Evolutionary conservation across 2,888 invertebrate genomes (phyloP).

Genomic region (Cynaeus angustus): DNA sequence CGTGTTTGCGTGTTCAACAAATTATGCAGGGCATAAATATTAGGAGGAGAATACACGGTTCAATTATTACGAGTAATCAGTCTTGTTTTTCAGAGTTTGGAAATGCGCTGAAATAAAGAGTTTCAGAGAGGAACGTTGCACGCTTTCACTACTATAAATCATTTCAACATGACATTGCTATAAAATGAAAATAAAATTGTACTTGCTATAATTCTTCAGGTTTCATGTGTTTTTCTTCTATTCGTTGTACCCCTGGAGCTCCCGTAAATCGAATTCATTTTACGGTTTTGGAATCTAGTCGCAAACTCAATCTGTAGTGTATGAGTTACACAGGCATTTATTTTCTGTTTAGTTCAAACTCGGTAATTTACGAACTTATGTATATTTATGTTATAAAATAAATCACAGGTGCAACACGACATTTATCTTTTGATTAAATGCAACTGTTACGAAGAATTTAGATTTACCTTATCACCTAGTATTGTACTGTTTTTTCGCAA

Average conservation of each 20-base stretch:
- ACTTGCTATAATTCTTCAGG: conserved; percentile 62
- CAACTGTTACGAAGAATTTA: background rate
- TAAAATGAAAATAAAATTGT: conserved; percentile 65
- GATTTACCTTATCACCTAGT: background rate
- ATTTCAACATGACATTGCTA: conserved; percentile 62
- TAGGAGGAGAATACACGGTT: conserved; percentile 48
- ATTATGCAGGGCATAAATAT: conserved; percentile 29
- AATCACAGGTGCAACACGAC: background rate
- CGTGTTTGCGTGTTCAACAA: conserved; percentile 31
- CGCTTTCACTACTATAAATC: conserved; percentile 62
- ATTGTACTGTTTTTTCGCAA: background rate
- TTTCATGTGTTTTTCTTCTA: conserved; percentile 51
- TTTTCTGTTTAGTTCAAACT: background rate
- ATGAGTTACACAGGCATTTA: background rate
- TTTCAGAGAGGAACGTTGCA: conserved; percentile 59
- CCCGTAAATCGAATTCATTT: conserved; percentile 20
- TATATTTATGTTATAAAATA: background rate
- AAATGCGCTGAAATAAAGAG: conserved; percentile 56
- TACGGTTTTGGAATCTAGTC: conserved; percentile 5
- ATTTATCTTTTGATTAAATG: background rate
- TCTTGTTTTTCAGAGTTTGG: conserved; percentile 54
- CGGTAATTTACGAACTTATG: background rate
- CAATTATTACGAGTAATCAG: conserved; percentile 57
- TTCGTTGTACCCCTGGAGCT: conserved; percentile 9
- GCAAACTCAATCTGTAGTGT: conserved; percentile 1